Conservation (phyloP, 2,113 vertebrate genomes). For the Lophotis ruficrista region DNA sequence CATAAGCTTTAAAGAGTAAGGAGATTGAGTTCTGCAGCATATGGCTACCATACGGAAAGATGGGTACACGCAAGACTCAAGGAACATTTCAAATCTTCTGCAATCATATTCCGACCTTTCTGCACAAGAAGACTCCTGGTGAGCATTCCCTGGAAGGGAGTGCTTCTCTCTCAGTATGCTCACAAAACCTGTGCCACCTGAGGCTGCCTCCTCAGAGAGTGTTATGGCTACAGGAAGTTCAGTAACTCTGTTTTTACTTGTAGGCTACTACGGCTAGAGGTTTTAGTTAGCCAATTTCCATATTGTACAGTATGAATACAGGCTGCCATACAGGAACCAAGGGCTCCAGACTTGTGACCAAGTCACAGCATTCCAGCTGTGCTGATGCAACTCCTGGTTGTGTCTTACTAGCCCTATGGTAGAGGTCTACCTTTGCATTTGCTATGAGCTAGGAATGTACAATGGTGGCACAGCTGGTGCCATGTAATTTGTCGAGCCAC, state of each 20-base stretch:
- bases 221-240: neutral
- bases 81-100: neutral
- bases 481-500: neutral
- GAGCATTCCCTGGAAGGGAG: neutral
- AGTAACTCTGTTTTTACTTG: neutral
- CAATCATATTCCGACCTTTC: neutral
- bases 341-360: neutral
- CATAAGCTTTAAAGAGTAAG: neutral
- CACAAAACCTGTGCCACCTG: neutral
- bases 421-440: neutral
- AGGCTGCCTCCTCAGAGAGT: neutral
- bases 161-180: neutral
- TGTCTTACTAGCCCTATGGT: neutral
- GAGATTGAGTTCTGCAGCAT: neutral
- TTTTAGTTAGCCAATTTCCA: neutral
- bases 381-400: neutral
- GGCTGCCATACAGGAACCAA: neutral
- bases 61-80: neutral
- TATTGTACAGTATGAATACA: neutral
- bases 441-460: neutral
- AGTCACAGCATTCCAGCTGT: neutral
- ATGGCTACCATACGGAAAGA: rapidly evolving
- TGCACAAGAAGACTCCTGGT: neutral
- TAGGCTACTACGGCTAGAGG: neutral
- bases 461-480: neutral